Evolutionary conservation across 2,113 vertebrate species (phyloP).

Genomic region (Microtus pennsylvanicus): DNA sequence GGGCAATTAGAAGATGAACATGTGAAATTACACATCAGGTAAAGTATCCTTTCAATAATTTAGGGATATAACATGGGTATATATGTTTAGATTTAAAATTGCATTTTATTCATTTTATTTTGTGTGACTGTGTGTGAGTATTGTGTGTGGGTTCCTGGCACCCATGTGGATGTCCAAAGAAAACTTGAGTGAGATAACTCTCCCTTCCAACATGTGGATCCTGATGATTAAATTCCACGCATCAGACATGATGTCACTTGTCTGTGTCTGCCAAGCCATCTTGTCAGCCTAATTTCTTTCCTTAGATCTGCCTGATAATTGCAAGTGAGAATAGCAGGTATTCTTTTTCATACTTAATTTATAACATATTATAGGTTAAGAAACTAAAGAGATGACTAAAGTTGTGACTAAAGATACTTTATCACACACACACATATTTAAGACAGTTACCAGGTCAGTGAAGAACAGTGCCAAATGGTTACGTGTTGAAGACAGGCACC

Average conservation of each 20-base stretch:
- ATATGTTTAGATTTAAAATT: neutral
- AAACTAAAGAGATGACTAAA: too few species aligned
- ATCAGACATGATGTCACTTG: neutral
- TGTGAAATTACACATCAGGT: neutral
- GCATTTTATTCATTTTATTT: neutral
- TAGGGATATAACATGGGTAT: neutral
- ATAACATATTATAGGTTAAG: neutral
- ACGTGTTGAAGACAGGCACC: neutral
- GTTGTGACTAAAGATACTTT: neutral
- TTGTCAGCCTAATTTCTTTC: neutral
- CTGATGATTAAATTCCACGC: neutral
- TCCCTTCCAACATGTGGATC: neutral
- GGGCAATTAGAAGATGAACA: neutral
- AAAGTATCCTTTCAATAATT: constrained; percentile 34
- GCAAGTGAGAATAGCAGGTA: neutral
- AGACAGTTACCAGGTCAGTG: neutral
- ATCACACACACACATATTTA: neutral
- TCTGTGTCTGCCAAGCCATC: neutral
- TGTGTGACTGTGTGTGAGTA: neutral
- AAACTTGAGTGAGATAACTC: too few species aligned
- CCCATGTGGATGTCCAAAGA: too few species aligned
- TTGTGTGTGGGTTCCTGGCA: too few species aligned
- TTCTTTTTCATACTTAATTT: neutral
- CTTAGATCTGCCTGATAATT: neutral
- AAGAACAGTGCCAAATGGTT: neutral